These are phyloP conservation scores for Dromiciops gliroides DNA, from an alignment of 2,113 vertebrate species.

Conservation along the genomic window DNA sequence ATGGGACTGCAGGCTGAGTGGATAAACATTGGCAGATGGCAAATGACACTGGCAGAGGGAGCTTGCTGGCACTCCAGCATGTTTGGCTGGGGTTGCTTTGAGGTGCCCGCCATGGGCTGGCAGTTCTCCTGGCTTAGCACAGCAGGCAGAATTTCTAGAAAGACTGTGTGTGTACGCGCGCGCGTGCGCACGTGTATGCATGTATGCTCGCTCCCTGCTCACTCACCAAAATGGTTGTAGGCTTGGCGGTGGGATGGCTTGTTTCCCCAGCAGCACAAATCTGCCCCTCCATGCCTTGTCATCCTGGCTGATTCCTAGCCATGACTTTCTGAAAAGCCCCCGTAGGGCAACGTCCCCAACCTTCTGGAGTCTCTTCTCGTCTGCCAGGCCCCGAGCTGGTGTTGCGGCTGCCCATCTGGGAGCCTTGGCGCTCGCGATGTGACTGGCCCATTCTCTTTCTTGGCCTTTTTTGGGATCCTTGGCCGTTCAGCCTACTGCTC, in stretches of 20 bases:
- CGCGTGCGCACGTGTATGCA: no score
- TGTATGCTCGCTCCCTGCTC: no score
- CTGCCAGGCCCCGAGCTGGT: neutral
- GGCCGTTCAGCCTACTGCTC: neutral
- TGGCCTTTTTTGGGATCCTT: neutral
- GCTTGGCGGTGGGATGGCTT: neutral
- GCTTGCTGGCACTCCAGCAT: conserved; percentile 46
- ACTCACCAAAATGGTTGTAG: conserved; percentile 56
- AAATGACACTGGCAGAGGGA: conserved; percentile 4
- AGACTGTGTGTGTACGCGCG: neutral
- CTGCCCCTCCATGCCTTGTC: neutral
- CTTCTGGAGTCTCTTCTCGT: neutral
- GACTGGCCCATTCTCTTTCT: neutral
- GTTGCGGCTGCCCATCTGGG: neutral
- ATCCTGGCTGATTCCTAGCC: neutral
- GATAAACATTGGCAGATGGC: conserved; percentile 48
- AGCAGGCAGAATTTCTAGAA: conserved; percentile 17
- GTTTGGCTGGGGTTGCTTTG: conserved; percentile 42
- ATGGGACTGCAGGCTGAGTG: conserved; percentile 48
- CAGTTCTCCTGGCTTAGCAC: conserved; percentile 26
- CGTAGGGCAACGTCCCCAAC: neutral
- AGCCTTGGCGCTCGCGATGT: no score
- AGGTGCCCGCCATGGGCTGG: conserved; percentile 33
- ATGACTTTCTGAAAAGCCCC: neutral
- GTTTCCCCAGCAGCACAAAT: neutral